Base-by-base conservation (phyloP, 2,888 invertebrate species). In the Eupithecia vulgata region DNA sequence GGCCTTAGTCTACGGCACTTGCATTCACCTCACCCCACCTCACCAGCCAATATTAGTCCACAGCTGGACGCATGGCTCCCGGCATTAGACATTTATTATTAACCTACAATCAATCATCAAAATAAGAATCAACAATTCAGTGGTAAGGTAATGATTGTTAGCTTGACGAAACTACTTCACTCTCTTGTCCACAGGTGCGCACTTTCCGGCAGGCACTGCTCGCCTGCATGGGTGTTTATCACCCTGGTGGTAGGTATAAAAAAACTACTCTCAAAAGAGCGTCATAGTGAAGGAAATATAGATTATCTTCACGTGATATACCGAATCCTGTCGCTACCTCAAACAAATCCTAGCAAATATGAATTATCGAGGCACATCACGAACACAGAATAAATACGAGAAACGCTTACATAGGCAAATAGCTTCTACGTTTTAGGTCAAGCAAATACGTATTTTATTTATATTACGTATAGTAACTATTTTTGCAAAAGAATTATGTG, bases 391-490 rank as follows among this genome's bases (percentile, higher is more conserved):
- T 64, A 35, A 64, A 35, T 35, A 64, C 62, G 35, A 64, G 62
- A 61, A 61, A 61, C 35, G 65, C 65, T 65, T 45, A 35, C 48
- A 62, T 61, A 59, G 34, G 67, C 40, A 71, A 68, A 71, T 34
- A 62, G 30, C 17, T 69, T 69, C 17, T 40, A 59, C 64, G 70
- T 71, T 75, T 21, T 65, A 70, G 71, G 71, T 72, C 75, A 73
- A 74, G 70, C 68, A 68, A 74, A 78, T 74, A 74, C 34, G 13
- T 65, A 76, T 76, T 72, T 76, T 68, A 52, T 72, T 72, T 66
- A 35, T 64, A 71, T 42, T 67, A 73, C 67, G 25, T 71, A 72
- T 71, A 76, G 78, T 73, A 75, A 73, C 72, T 74, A 73, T 73
- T 76, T 66, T 64, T 66, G 65, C 70, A 69, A 73, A 69, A 73